Evolutionary conservation across 2,888 invertebrate genomes (phyloP).

Genomic region (Carabus problematicus): DNA sequence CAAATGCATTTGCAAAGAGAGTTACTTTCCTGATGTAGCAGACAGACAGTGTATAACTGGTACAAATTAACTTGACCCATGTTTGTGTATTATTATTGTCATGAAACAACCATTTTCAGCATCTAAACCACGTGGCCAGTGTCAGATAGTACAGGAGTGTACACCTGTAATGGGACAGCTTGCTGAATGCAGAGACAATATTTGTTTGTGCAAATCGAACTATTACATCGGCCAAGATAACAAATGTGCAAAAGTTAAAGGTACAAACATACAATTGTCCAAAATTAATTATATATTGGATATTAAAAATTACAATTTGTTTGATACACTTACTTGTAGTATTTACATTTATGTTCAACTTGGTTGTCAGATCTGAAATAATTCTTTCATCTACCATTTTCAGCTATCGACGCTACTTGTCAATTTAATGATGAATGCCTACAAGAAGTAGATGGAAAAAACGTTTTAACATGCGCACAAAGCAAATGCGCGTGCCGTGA

Average conservation of each 20-base stretch:
- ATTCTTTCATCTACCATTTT: too few species aligned
- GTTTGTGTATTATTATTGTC: background rate
- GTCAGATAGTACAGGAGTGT: too few species aligned
- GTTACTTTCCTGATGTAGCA: constrained; percentile 1
- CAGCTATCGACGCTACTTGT: too few species aligned
- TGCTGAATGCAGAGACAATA: constrained; percentile 17
- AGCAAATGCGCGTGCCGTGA: constrained; percentile 6
- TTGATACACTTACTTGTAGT: too few species aligned
- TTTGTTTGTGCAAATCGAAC: constrained; percentile 4
- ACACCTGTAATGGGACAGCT: background rate
- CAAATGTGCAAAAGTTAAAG: too few species aligned
- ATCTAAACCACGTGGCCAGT: too few species aligned
- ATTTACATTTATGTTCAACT: background rate
- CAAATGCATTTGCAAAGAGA: constrained; percentile 21
- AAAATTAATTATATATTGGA: background rate
- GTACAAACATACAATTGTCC: too few species aligned
- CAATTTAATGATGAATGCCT: constrained; percentile 12
- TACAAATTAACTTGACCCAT: background rate
- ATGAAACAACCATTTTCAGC: too few species aligned
- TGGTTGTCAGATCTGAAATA: too few species aligned
- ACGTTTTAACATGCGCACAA: constrained; percentile 16
- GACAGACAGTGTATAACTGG: constrained; percentile 7
- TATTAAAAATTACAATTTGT: background rate
- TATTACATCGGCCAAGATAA: background rate
- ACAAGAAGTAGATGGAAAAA: constrained; percentile 21